Conservation (phyloP, 1,140 invertebrate genomes). For the Halictus rubicundus region DNA sequence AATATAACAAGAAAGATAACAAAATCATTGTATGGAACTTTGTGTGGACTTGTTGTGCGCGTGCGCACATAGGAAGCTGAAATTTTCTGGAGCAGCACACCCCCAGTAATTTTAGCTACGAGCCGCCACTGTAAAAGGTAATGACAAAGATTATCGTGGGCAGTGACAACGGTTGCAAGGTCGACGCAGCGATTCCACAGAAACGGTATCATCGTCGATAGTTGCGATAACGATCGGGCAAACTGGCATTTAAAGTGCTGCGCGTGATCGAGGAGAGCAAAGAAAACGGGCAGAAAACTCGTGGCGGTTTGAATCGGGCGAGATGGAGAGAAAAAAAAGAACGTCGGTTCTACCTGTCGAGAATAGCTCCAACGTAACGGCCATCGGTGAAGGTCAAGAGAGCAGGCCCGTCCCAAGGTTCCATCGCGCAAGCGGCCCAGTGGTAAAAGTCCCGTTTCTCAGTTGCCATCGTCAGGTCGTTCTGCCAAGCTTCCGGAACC, state of each 20-base stretch:
- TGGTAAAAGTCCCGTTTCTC: slow-evolving; percentile 98
- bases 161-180: no score
- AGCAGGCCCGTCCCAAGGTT: slow-evolving; percentile 99
- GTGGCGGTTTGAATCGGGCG: not conserved
- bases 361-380: slow-evolving; percentile 95
- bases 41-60: no score
- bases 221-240: no score
- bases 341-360: slow-evolving; percentile 84
- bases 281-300: slow-evolving; percentile 14
- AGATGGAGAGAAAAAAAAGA: slow-evolving; percentile 18
- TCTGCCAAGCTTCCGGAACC: slow-evolving; percentile 99
- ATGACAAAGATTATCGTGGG: no score
- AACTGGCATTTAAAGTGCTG: not conserved
- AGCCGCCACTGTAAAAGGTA: no score
- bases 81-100: no score
- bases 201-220: no score
- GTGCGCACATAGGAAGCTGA: no score
- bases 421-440: slow-evolving; percentile 98
- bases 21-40: no score
- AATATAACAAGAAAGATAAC: no score
- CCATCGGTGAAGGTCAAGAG: slow-evolving; percentile 99
- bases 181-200: no score
- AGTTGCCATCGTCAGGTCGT: slow-evolving; percentile 93
- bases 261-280: slow-evolving; percentile 1
- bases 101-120: no score